Evolutionary conservation across 2,113 vertebrate genomes (phyloP).

Genomic region (Aphelocoma coerulescens): DNA sequence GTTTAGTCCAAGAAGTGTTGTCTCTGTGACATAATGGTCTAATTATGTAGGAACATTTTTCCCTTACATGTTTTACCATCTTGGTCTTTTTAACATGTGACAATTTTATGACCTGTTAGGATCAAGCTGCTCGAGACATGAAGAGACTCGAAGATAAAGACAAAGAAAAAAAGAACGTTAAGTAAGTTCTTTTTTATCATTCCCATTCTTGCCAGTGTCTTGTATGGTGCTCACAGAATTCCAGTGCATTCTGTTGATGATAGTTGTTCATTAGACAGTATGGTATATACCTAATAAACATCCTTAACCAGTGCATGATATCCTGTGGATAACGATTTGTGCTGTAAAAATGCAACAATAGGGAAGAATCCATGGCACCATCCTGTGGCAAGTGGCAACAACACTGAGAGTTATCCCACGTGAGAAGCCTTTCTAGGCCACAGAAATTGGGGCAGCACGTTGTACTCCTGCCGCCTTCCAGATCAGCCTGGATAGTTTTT

Average conservation of each 20-base stretch:
- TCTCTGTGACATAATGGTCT: not conserved
- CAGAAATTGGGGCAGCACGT: not conserved
- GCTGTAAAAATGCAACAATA: not conserved
- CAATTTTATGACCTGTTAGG: conserved; percentile 74
- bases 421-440: not conserved
- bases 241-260: not conserved
- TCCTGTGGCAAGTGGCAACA: not conserved
- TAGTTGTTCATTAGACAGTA: not conserved
- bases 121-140: conserved; percentile 96
- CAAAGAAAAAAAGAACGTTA: conserved; percentile 90
- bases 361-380: not conserved
- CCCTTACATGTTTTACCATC: not conserved
- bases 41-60: not conserved
- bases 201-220: not conserved
- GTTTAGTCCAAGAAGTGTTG: not conserved
- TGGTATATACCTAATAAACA: not conserved
- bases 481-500: not conserved
- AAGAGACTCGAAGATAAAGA: conserved; percentile 95
- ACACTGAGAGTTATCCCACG: not conserved
- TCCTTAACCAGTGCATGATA: not conserved
- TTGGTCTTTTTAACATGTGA: not conserved
- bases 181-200: conserved; percentile 82
- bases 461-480: not conserved
- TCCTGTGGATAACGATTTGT: not conserved
- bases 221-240: not conserved